phyloP scores from a whole-genome alignment of 2,888 invertebrate genomes.

The Agriopis marginaria region DNA sequence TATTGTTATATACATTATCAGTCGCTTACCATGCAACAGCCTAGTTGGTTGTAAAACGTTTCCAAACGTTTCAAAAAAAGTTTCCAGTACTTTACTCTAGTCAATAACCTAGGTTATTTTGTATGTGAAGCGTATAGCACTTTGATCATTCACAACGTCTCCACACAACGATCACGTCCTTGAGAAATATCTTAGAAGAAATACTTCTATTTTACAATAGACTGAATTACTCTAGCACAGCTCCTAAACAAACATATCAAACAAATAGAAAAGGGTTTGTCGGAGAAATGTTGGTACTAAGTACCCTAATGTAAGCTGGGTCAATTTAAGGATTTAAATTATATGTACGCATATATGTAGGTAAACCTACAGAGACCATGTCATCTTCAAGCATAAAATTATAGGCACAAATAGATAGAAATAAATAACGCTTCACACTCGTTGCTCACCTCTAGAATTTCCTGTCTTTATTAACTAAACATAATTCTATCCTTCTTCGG shows the following conservation, averaged over 20 bases:
- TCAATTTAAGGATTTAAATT: conserved; percentile 12
- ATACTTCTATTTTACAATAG: conserved; percentile 55
- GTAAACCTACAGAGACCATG: too few species aligned
- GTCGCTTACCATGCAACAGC: too few species aligned
- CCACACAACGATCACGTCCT: conserved; percentile 63
- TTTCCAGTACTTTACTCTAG: not conserved
- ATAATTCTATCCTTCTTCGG: too few species aligned
- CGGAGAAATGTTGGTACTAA: conserved; percentile 5
- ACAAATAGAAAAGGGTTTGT: conserved; percentile 34
- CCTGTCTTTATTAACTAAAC: too few species aligned
- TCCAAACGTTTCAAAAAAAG: too few species aligned
- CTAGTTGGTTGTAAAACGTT: too few species aligned
- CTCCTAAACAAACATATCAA: conserved; percentile 41
- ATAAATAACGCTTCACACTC: too few species aligned
- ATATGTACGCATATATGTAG: not conserved
- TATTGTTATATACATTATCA: too few species aligned
- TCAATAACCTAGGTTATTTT: conserved; percentile 16
- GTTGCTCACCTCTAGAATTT: too few species aligned
- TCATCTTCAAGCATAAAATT: too few species aligned
- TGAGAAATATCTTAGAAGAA: conserved; percentile 61
- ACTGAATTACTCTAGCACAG: conserved; percentile 47
- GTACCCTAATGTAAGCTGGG: not conserved
- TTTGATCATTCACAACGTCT: conserved; percentile 50
- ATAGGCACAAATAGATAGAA: too few species aligned
- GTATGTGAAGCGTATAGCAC: conserved; percentile 38